Conservation (phyloP, 2,888 invertebrate species). For the Nomada flava region DNA sequence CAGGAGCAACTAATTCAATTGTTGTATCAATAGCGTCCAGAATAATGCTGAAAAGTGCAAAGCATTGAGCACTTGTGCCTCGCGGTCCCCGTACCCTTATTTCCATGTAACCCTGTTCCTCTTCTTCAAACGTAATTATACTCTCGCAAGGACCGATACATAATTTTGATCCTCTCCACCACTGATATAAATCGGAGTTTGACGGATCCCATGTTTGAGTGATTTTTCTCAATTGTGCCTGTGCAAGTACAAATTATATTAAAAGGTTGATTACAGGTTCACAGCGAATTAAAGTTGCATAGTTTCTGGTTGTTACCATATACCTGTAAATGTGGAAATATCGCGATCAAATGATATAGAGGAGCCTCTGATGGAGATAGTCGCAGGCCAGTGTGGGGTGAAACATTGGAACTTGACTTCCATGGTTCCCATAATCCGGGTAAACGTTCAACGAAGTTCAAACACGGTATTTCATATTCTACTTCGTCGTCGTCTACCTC, state of each 20-base stretch:
- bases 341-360: slow-evolving; percentile 87
- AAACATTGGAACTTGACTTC: slow-evolving; percentile 84
- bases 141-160: slow-evolving; percentile 89
- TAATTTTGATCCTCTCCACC: slow-evolving; percentile 90
- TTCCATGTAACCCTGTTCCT: slow-evolving; percentile 86
- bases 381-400: slow-evolving; percentile 88
- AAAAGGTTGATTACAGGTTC: slow-evolving; percentile 14
- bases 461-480: slow-evolving; percentile 91
- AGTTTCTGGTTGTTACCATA: slow-evolving; percentile 7
- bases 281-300: not conserved
- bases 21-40: slow-evolving; percentile 87
- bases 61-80: slow-evolving; percentile 86
- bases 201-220: slow-evolving; percentile 85
- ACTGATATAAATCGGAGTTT: slow-evolving; percentile 90
- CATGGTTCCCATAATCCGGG: slow-evolving; percentile 89
- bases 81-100: slow-evolving; percentile 88
- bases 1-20: slow-evolving; percentile 88
- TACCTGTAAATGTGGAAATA: slow-evolving; percentile 90
- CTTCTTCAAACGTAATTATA: slow-evolving; percentile 87
- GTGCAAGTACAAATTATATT: slow-evolving; percentile 55
- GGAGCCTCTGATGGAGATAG: slow-evolving; percentile 86
- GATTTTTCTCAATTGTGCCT: slow-evolving; percentile 87
- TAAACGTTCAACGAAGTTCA: slow-evolving; percentile 88
- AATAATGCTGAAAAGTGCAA: slow-evolving; percentile 89
- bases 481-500: slow-evolving; percentile 89